Evolutionary conservation across 2,797 vertebrate species (phyloP), one percentile per base, ranked within the genome.

Genomic region (Chelon auratus): DNA sequence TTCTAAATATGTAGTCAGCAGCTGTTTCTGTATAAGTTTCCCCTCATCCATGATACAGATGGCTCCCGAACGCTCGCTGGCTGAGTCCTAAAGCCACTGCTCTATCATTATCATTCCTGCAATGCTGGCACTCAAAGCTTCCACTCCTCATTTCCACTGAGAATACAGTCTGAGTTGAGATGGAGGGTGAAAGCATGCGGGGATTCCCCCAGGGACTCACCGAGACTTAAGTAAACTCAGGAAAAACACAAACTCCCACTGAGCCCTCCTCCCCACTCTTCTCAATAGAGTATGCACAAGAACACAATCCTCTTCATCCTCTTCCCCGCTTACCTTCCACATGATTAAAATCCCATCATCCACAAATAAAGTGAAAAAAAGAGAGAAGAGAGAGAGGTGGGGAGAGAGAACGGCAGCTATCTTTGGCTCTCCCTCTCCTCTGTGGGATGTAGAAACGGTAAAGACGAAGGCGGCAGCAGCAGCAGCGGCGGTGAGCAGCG

Each of bases 271-370:
- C 47, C 2, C 20, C 18, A 51, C 45, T 22, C 17, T 17, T 36
- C 22, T 63, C 30, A 24, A n/a, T 30, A 56, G 18, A 75, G 50
- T n/a, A 18, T 24, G 33, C 64, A 69, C 2, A 39, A 9, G 39
- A 51, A 52, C 17, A 42, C 43, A 68, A 43, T 20, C 67, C 12
- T 64, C 40, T 18, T 33, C 40, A 40, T 40, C 7, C 22, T 54
- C 48, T 3, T 61, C 24, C 3, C 24, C 10, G 61, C 96, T 96
- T 96, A 98, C 97, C 97, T 98, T 96, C 96, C 95, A 96, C 97
- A 99, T 99, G 96, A 96, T 97, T 96, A 96, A 95, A 95, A 93
- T 97, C 90, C 97, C 97, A 99, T 98, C 92, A 94, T 96, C 96
- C 96, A 96, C 95, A 93, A 93, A 93, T 93, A 93, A 89, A 88